Evolutionary conservation across 2,797 vertebrate genomes (phyloP), one percentile per base, ranked within the genome.

Genomic region (Gallinago solitaria): DNA sequence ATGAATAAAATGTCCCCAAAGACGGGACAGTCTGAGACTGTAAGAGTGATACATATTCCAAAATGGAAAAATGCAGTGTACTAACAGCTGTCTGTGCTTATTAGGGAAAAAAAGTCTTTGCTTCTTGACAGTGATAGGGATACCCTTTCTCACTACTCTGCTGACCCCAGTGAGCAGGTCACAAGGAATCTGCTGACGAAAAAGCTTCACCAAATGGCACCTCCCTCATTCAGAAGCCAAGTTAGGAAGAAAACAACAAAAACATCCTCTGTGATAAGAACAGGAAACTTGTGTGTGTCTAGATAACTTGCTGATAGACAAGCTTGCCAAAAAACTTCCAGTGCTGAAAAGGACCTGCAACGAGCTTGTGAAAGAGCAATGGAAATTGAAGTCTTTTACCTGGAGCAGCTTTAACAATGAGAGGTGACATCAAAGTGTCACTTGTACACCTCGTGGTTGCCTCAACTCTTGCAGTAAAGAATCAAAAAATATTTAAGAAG

Each of bases 241-340:
- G 21, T 80, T 60, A 37, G 35, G 39, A 74, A 45, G 32, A 87
- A 45, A 74, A 25, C 13, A 77, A 25, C 67, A 60, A 71, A 91
- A 88, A 92, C 68, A 68, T 89, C 87, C 87, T 87, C 21, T 91
- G 47, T 70, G 54, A 73, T 90, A 82, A 35, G 19, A 39, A 48
- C 86, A 95, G 95, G 94, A 95, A 95, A 70, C 84, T 27, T 74
- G 35, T 85, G 82, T 77, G 30, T 32, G 12, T 87, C 47, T 74
- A 89, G 87, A 95, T 92, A 93, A 89, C 17, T 51, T 56, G 24
- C 12, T 67, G 59, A 32, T 19, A 39, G 74, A 67, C 24, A n/a
- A 48, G 21, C 56, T 54, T 87, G 87, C 78, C 82, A 93, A 60
- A 76, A 90, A 56, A 21, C n/a, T 35, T 32, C 56, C 33, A 6